Evolutionary conservation across 2,797 vertebrate genomes (phyloP), one percentile per base, ranked within the genome.

Genomic region (Chelon auratus): DNA sequence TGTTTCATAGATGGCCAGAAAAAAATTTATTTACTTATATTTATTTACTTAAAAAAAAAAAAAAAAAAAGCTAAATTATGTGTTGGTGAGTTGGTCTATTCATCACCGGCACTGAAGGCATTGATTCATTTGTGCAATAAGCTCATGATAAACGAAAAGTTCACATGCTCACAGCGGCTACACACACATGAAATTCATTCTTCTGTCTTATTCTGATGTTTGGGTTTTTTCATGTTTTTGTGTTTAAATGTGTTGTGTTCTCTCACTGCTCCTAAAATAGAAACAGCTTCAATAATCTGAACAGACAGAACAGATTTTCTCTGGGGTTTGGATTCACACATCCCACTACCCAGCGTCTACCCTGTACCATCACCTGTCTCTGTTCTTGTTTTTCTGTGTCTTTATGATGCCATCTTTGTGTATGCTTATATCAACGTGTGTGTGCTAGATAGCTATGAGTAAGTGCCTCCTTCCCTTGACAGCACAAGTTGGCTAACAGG

Each of bases 231-330:
- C 4, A 2, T 53, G 26, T 61, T 48, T 77, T 63, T 62, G 36
- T 56, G 40, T 76, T 63, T 5, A 74, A 83, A 60, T 70, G 57
- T 63, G 14, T 36, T 59, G 53, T 50, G 24, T 59, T 62, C 53
- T 62, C 63, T 82, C 59, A 63, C 78, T 62, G 63, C 30, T 87
- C 78, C 80, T 17, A 81, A 89, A 90, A 90, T 86, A 91, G 84
- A 80, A 86, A 56, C 47, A 5, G 57, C 65, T 78, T 58, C 9
- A 40, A 68, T 81, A 80, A 89, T 88, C 79, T 58, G 42, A 77
- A 72, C 53, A 82, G 73, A 83, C 74, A 73, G 24, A 56, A 55
- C 52, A 67, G 74, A 53, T 77, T 82, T 75, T 80, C 79, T 87
- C 54, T 58, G 48, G 55, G 64, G 48, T 80, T 79, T 4, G 43